Percentiles rank a stretch among this genome's conserved stretches.
Evolutionary conservation across 2,888 invertebrate genomes (phyloP).

Genomic region (Lymantria dispar): DNA sequence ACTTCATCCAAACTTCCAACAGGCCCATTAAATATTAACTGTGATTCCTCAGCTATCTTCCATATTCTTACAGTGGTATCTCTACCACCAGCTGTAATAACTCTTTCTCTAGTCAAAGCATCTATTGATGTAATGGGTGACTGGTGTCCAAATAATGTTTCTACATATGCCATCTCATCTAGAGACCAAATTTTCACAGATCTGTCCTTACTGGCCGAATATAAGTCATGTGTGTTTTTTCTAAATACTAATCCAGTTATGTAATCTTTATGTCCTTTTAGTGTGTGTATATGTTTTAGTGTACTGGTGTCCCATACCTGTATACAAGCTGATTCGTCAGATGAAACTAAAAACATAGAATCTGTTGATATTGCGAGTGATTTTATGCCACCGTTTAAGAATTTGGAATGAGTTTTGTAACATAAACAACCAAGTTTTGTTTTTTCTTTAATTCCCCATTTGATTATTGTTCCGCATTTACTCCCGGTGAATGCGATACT

Average conservation of each 20-base stretch:
- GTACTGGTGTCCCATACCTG: conserved; percentile 92
- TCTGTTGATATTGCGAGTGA: conserved; percentile 90
- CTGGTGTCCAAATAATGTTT: conserved; percentile 97
- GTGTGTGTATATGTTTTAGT: conserved; percentile 89
- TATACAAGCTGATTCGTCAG: conserved; percentile 83
- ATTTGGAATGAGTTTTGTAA: conserved; percentile 66
- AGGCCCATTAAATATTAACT: conserved; percentile 95
- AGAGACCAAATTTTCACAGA: conserved; percentile 97
- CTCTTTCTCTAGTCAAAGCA: conserved; percentile 91
- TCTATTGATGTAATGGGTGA: conserved; percentile 93
- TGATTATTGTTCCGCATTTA: conserved; percentile 93
- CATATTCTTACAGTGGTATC: conserved; percentile 95
- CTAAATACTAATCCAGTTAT: conserved; percentile 92
- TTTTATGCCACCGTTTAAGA: conserved; percentile 79
- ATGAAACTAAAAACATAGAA: conserved; percentile 88
- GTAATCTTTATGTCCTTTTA: conserved; percentile 89
- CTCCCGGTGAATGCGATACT: conserved; percentile 90
- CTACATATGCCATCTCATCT: conserved; percentile 97
- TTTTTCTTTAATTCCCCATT: conserved; percentile 89
- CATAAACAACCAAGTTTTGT: conserved; percentile 83
- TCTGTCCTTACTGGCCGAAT: conserved; percentile 89
- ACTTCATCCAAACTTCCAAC: conserved; percentile 92
- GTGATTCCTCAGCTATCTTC: conserved; percentile 99
- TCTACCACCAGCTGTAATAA: conserved; percentile 93
- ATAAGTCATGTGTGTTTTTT: conserved; percentile 92